Base-by-base conservation (phyloP, 2,113 vertebrate species). In the Brachyhypopomus gauderio region DNA sequence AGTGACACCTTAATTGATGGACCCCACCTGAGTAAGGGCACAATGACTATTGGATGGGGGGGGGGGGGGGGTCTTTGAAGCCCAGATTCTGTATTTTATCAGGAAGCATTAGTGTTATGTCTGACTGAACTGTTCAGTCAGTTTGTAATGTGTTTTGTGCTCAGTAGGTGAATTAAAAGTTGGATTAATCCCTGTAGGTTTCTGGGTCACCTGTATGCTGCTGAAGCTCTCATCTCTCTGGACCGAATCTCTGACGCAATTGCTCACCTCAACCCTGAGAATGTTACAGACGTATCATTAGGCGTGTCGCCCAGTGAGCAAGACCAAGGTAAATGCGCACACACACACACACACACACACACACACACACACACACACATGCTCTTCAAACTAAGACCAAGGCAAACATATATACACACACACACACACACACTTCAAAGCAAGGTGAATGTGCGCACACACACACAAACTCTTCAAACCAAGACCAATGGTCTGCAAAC, bases 181-280 rank as follows among this genome's bases (percentile, higher is more conserved):
- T 89, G 60, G 30, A 30, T 30, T 1, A 30, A 30, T 30, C 30
- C 85, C 78, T 89, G 55, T 84, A 99, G 97, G 91, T 99, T 99
- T 90, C 92, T 99, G 5, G 98, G 98, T 77, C 97, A 99, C 90
- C 93, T 99, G 63, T 99, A 99, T 30, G 98, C 97, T 20, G 97
- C 98, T 81, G 98, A 99, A 92, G 96, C 98, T 62, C 97, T 99
- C 86, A 99, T 99, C 90, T 98, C 98, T 86, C 88, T 99, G 87
- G 98, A 99, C 93, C 94, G 96, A 89, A 99, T 99, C 91, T 98
- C 98, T 20, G 98, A 99, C 72, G 98, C 98, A 22, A 99, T 99
- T 80, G 90, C 95, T 83, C 97, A 99, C 90, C 94, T 99, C 88
- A 99, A 98, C 90, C 97, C 98, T 0, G 98, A 99, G 88, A 99